Conservation (phyloP, 2,113 vertebrate genomes). For the Oreotrochilus melanogaster region DNA sequence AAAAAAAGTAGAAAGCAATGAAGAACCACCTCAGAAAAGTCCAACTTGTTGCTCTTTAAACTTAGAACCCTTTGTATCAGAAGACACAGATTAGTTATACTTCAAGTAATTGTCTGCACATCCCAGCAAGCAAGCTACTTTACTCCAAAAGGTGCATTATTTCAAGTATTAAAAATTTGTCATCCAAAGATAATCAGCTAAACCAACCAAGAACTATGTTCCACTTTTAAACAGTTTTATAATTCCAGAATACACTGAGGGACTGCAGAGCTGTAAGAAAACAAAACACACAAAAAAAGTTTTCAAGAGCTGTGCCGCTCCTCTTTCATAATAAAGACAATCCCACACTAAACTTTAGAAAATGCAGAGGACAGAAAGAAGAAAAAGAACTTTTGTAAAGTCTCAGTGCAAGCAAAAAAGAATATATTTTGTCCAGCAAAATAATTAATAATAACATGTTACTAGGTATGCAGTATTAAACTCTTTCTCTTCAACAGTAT, state of each 20-base stretch:
- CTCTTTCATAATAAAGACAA: slow-evolving; percentile 51
- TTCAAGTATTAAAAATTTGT: slow-evolving; percentile 48
- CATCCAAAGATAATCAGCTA: slow-evolving; percentile 52
- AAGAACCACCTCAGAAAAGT: neutral
- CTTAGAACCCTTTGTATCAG: neutral
- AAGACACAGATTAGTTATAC: neutral
- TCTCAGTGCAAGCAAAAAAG: neutral
- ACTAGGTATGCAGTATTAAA: neutral
- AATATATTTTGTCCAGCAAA: neutral
- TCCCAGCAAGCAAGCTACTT: neutral
- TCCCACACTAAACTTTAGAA: slow-evolving; percentile 45
- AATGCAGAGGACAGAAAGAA: neutral
- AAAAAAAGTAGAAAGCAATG: neutral
- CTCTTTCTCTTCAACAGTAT: neutral
- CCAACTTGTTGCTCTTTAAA: neutral
- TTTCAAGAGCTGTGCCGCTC: slow-evolving; percentile 38
- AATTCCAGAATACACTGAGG: slow-evolving; percentile 65
- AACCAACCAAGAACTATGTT: slow-evolving; percentile 56
- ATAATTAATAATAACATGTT: neutral
- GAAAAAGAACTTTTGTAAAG: slow-evolving; percentile 5
- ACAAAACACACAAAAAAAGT: slow-evolving; percentile 30
- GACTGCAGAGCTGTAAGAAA: slow-evolving; percentile 38
- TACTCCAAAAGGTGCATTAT: neutral
- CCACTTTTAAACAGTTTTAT: slow-evolving; percentile 58
- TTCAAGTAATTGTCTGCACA: neutral